phyloP scores from a whole-genome alignment of 2,888 invertebrate species.

The Callinectes sapidus region DNA sequence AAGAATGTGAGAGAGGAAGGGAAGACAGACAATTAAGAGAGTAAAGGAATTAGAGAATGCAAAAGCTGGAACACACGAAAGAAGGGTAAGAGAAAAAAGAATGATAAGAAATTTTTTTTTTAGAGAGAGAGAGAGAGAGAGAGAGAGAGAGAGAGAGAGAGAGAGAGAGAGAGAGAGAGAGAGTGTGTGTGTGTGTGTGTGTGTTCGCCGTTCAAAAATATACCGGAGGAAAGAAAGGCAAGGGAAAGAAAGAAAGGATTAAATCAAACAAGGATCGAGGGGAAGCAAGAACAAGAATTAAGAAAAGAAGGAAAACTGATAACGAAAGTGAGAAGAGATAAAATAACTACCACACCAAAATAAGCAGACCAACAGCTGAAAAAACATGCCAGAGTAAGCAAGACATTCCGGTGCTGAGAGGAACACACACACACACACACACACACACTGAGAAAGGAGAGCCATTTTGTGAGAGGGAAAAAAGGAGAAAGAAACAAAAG shows the following conservation, averaged over 20 bases:
- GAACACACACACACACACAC: neutral
- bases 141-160: neutral
- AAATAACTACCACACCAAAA: neutral
- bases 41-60: neutral
- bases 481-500: neutral
- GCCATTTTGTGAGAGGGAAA: neutral
- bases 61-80: neutral
- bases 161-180: constrained; percentile 37
- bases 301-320: neutral
- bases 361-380: neutral
- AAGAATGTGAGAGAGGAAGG: neutral
- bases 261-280: neutral
- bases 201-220: no score
- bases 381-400: neutral
- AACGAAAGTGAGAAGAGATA: no score
- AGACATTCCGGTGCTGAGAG: neutral
- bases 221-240: neutral
- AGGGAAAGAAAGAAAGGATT: neutral
- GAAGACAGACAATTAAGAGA: no score
- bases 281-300: neutral
- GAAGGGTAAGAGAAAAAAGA: no score
- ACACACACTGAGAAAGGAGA: neutral
- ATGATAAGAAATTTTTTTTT: no score
- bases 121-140: neutral
- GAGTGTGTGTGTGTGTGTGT: no score